These are phyloP conservation scores for Podarcis raffonei DNA, from an alignment of 2,113 vertebrate species.

Conservation along the genomic window DNA sequence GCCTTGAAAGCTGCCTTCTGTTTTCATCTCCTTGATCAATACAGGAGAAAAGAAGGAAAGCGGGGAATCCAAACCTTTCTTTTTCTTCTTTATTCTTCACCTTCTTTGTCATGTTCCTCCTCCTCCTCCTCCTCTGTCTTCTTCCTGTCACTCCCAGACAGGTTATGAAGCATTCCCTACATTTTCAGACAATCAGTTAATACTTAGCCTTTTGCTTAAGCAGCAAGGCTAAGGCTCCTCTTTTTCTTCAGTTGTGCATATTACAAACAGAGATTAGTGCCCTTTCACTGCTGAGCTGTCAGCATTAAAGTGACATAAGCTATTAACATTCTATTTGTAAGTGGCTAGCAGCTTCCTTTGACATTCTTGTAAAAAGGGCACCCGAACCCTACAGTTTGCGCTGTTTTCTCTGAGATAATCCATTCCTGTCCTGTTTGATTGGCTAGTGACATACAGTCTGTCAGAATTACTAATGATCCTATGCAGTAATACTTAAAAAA, in stretches of 20 bases:
- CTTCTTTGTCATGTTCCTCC: constrained; percentile 17
- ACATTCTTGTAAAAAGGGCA: constrained; percentile 71
- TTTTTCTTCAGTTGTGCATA: constrained; percentile 67
- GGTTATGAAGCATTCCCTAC: constrained; percentile 69
- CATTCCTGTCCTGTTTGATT: constrained; percentile 65
- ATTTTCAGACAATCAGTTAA: constrained; percentile 74
- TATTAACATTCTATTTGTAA: constrained; percentile 88
- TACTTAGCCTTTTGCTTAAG: constrained; percentile 73
- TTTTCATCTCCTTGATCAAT: constrained; percentile 60
- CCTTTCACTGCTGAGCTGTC: constrained; percentile 84
- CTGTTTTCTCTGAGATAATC: constrained; percentile 71
- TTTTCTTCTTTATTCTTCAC: not conserved
- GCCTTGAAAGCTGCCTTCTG: constrained; percentile 27
- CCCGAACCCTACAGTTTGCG: constrained; percentile 66
- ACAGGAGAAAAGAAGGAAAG: constrained; percentile 39
- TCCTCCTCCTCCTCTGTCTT: not conserved
- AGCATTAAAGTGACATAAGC: constrained; percentile 80
- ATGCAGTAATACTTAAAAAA: not conserved
- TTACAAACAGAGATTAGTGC: constrained; percentile 79
- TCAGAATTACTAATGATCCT: constrained; percentile 31
- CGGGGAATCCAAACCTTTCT: not conserved
- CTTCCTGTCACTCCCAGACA: constrained; percentile 67
- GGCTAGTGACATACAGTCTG: constrained; percentile 17
- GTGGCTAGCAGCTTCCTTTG: constrained; percentile 74
- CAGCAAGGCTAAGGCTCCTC: constrained; percentile 68